phyloP scores from a whole-genome alignment of 2,888 invertebrate genomes.

The Athripsodes cinereus region DNA sequence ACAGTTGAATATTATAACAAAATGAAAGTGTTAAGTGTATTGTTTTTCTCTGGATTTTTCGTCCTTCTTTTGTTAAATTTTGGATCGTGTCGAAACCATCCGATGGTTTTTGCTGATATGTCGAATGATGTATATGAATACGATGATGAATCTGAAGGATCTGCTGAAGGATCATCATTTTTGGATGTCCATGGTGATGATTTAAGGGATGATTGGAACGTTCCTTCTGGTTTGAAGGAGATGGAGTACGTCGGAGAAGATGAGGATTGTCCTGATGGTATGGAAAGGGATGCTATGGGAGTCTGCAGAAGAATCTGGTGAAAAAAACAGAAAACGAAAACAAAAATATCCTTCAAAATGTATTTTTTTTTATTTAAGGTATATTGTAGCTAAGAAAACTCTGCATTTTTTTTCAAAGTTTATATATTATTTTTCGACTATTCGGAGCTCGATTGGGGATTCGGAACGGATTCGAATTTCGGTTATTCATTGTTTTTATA shows the following conservation, averaged over 20 bases:
- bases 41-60: background rate
- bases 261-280: conserved; percentile 9
- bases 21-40: background rate
- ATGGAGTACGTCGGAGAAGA: background rate
- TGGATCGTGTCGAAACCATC: background rate
- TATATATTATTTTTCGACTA: no score
- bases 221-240: background rate
- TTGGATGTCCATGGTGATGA: conserved; percentile 5
- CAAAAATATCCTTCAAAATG: no score
- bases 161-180: conserved; percentile 2
- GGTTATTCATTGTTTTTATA: no score
- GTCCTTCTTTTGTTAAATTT: background rate
- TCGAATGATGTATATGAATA: background rate
- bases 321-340: background rate
- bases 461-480: no score
- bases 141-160: background rate
- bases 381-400: no score
- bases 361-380: no score
- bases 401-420: no score
- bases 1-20: no score
- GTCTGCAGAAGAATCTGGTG: conserved; percentile 13
- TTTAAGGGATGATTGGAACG: background rate
- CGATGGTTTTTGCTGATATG: background rate
- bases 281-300: conserved; percentile 9
- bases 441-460: no score